Conservation (phyloP, 2,113 vertebrate genomes). For the Alectura lathami region DNA sequence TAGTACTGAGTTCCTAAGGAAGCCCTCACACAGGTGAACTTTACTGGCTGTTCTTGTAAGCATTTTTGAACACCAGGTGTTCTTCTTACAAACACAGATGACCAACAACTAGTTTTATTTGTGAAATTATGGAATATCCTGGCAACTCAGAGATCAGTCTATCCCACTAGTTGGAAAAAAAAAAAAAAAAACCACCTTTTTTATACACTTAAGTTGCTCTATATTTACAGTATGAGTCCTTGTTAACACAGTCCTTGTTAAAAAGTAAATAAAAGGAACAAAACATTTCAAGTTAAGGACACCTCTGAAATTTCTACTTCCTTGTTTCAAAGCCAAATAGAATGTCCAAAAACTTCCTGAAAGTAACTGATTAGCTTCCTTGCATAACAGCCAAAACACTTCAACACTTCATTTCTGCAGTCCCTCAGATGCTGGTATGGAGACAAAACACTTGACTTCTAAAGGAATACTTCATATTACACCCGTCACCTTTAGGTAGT, state of each 20-base stretch:
- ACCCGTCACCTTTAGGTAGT: background rate
- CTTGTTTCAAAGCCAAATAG: background rate
- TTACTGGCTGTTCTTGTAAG: background rate
- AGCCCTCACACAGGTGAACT: background rate
- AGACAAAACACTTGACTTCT: background rate
- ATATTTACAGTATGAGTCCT: background rate
- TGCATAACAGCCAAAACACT: constrained; percentile 1
- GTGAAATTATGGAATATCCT: background rate
- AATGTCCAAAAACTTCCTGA: background rate
- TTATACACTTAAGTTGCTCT: background rate
- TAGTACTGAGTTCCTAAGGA: background rate
- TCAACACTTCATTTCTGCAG: background rate
- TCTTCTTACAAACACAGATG: background rate
- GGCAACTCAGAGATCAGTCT: background rate
- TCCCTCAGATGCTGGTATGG: background rate
- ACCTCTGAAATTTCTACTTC: background rate
- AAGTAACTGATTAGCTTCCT: background rate
- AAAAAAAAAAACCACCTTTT: background rate
- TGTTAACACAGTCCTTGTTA: background rate
- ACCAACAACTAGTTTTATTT: background rate
- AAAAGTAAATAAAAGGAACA: background rate
- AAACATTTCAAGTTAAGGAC: background rate
- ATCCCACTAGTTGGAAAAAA: background rate
- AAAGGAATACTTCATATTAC: background rate
- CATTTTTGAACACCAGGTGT: background rate